Evolutionary conservation across 1,140 invertebrate species (phyloP).

Genomic region (Drosophila setifemur): DNA sequence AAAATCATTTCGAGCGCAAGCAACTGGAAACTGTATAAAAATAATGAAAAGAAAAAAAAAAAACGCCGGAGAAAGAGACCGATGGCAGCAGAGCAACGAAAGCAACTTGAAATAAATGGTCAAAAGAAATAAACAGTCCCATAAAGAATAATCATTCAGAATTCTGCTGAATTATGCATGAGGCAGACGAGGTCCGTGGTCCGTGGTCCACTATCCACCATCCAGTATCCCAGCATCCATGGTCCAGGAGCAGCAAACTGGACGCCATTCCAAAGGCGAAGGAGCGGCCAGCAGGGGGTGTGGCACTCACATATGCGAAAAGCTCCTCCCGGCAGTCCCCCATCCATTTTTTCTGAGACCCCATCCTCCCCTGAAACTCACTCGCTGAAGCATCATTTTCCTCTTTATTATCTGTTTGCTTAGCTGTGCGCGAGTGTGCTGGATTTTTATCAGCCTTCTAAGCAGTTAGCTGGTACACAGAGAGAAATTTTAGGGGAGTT

Average conservation of each 20-base stretch:
- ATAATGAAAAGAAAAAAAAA: conserved; percentile 62
- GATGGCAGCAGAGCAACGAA: conserved; percentile 25
- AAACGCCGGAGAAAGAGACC: background rate
- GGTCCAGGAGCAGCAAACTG: conserved; percentile 39
- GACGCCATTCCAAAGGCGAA: conserved; percentile 43
- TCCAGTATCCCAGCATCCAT: conserved; percentile 22
- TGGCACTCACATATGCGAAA: conserved; percentile 68
- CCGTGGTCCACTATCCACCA: background rate
- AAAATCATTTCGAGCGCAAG: conserved; percentile 79
- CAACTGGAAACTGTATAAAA: conserved; percentile 81
- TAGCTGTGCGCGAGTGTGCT: conserved; percentile 59
- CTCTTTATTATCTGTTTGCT: conserved; percentile 78
- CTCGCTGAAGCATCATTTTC: conserved; percentile 63
- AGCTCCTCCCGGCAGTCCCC: conserved; percentile 6
- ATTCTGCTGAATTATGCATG: conserved; percentile 82
- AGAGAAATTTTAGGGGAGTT: too few species aligned
- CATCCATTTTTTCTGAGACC: background rate
- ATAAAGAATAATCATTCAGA: conserved; percentile 83
- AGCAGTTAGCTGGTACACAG: conserved; percentile 59
- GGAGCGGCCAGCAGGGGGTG: conserved; percentile 51
- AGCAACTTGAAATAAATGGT: conserved; percentile 82
- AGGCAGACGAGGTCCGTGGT: conserved; percentile 47
- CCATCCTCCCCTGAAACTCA: background rate
- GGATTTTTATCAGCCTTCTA: conserved; percentile 78
- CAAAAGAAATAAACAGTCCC: conserved; percentile 83